Percentiles rank a stretch among this genome's conserved stretches.
phyloP scores from a whole-genome alignment of 1,140 invertebrate species.

The Neodiprion fabricii region DNA sequence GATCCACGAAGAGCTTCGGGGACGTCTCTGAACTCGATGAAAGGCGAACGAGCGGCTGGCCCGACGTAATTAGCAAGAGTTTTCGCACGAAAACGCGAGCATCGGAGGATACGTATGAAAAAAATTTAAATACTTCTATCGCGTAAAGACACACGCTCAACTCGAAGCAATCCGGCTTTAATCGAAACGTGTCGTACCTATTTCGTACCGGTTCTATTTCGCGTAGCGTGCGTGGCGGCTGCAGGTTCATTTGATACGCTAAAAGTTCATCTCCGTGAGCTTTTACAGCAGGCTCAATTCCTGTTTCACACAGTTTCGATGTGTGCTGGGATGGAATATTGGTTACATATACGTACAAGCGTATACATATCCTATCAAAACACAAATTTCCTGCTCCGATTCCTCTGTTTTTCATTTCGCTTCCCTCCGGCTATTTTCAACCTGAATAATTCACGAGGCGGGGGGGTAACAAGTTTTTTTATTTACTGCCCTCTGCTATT shows the following conservation, averaged over 20 bases:
- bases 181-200: neutral
- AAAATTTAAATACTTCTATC: neutral
- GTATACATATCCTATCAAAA: neutral
- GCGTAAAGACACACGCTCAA: neutral
- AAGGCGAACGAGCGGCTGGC: neutral
- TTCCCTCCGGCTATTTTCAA: neutral
- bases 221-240: neutral
- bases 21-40: neutral
- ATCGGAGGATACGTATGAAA: neutral
- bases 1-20: neutral
- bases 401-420: neutral
- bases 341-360: too few species aligned
- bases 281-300: neutral
- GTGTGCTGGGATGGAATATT: neutral
- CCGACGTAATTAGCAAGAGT: neutral
- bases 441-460: too few species aligned
- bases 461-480: too few species aligned
- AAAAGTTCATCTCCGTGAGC: neutral
- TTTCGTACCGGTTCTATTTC: neutral
- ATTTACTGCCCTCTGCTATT: neutral
- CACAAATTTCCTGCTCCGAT: neutral
- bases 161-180: neutral
- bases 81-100: neutral
- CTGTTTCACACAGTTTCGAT: conserved; percentile 1
- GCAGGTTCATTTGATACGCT: neutral